A percentile compares a stretch with the other conserved stretches of the same genome.
phyloP scores from a whole-genome alignment of 2,888 invertebrate genomes.

The Cordilura impudica region DNA sequence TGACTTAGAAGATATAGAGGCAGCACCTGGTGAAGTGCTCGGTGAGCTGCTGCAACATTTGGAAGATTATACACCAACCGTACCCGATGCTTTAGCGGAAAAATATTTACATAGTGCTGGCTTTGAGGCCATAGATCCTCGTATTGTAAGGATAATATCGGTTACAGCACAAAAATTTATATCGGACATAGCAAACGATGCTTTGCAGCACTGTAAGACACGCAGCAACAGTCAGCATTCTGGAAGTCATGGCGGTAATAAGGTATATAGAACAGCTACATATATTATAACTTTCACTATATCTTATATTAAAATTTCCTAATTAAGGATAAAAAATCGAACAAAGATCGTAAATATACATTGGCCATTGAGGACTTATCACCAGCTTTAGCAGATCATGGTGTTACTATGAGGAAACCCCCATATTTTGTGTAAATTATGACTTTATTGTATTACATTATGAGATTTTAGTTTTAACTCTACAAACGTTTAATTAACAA shows the following conservation, averaged over 20 bases:
- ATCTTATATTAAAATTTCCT: background rate
- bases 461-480: background rate
- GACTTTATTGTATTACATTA: too few relatives aligned
- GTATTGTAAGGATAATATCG: slow-evolving; percentile 93
- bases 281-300: slow-evolving; percentile 51
- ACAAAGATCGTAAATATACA: slow-evolving; percentile 87
- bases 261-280: slow-evolving; percentile 73
- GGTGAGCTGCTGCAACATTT: slow-evolving; percentile 94
- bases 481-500: background rate
- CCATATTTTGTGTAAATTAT: slow-evolving; percentile 88
- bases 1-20: slow-evolving; percentile 38
- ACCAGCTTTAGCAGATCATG: slow-evolving; percentile 96
- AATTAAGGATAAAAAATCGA: slow-evolving; percentile 79
- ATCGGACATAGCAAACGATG: slow-evolving; percentile 97
- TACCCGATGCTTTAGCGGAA: slow-evolving; percentile 81
- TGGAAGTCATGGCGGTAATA: slow-evolving; percentile 80
- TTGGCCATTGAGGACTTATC: slow-evolving; percentile 97
- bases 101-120: slow-evolving; percentile 75
- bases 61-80: slow-evolving; percentile 94
- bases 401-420: slow-evolving; percentile 95
- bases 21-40: slow-evolving; percentile 84
- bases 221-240: slow-evolving; percentile 85
- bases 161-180: slow-evolving; percentile 98
- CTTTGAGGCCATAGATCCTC: slow-evolving; percentile 96
- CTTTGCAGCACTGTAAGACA: slow-evolving; percentile 97